These are phyloP conservation scores for Clepsis dumicolana DNA, from an alignment of 2,888 invertebrate species.

Conservation along the genomic window DNA sequence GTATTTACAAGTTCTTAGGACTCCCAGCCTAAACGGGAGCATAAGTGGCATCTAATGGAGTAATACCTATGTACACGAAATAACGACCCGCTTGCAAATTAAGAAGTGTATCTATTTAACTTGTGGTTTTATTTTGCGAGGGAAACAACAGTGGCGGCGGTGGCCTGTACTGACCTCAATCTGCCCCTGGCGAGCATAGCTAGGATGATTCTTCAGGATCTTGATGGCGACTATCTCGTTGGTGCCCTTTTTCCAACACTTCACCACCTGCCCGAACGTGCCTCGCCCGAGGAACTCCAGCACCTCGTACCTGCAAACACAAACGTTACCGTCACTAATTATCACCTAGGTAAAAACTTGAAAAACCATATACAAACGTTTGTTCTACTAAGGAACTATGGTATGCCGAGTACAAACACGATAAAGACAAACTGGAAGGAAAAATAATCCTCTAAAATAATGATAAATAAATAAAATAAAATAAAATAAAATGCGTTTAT, in stretches of 20 bases:
- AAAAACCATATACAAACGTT: no score
- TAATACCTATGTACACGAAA: no score
- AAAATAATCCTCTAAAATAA: no score
- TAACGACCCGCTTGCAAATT: no score
- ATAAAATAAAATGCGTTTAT: no score
- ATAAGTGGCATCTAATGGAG: background rate
- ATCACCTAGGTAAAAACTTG: background rate
- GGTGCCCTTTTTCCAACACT: slow-evolving; percentile 99
- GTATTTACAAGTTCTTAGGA: background rate
- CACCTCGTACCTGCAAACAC: slow-evolving; percentile 88
- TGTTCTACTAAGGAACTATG: no score
- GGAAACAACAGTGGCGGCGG: background rate
- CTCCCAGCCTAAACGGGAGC: background rate
- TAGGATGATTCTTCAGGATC: slow-evolving; percentile 99
- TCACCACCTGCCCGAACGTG: slow-evolving; percentile 99
- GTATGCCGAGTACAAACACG: no score
- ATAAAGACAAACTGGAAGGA: no score
- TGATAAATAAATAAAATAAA: no score
- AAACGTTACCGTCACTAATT: background rate
- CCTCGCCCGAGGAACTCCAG: slow-evolving; percentile 99
- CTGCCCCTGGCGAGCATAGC: slow-evolving; percentile 99
- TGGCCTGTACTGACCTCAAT: slow-evolving; percentile 94
- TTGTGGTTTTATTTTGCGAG: background rate
- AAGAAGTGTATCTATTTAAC: no score
- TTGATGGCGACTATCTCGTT: slow-evolving; percentile 99